Base-by-base conservation (phyloP, 2,888 invertebrate genomes). In the Sipha maydis region DNA sequence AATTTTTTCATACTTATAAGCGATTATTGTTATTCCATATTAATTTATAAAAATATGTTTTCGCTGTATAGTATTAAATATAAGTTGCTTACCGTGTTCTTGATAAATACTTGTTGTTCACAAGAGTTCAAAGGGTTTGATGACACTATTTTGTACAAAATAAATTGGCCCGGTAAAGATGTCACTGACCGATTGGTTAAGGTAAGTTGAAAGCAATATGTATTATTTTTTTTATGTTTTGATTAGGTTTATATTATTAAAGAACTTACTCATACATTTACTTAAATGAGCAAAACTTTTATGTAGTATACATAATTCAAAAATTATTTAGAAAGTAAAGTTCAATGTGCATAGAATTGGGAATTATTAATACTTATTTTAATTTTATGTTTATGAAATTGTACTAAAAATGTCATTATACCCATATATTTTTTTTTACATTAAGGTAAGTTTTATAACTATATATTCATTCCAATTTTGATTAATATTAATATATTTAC, bases 71-170 rank as follows among this genome's bases (percentile, higher is more conserved):
- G 14, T 56, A 56, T 86, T 73, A 28, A 80, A 17, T 80, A 0
- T 2, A 73, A n/a, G 14, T 79, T 73, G 0, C 21, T 48, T 1
- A 3, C 54, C 25, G 19, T 88, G 31, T 75, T 67, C 2, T 48
- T 54, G 0, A 38, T 76, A 75, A 31, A 17, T 14, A 41, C 48
- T 88, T 75, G 88, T 14, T 25, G 28, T 34, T 88, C 82, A 3
- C 88, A 88, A 88, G 95, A 96, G 92, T 93, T 95, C 41, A 95
- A 94, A 92, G 96, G 95, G 76, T 96, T 97, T 91, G 97, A 97
- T 92, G 97, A 97, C 92, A 95, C 95, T 1, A 94, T 97, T 91
- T 92, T 96, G 83, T 97, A 95, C 91, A 95, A 95, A 92, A 95
- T 97, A 83, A 95, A 95, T 91, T 95, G 97, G 96, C 94, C 95